phyloP scores from a whole-genome alignment of 2,888 invertebrate species.

The Platypus cylindrus region DNA sequence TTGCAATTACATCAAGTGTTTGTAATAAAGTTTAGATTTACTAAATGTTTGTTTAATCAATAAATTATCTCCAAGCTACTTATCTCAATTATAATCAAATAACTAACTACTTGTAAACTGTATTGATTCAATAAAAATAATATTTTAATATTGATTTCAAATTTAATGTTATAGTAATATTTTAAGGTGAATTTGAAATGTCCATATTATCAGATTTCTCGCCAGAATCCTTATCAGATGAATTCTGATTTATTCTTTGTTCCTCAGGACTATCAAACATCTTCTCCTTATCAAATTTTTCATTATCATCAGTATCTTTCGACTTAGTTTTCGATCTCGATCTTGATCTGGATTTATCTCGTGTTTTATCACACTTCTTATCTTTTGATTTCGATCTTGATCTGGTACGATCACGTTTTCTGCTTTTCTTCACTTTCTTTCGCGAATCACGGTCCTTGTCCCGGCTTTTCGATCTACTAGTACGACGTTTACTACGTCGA shows the following conservation, averaged over 20 bases:
- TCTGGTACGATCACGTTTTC: constrained; percentile 16
- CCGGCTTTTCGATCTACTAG: constrained; percentile 30
- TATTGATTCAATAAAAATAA: too few species aligned
- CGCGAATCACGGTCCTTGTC: constrained; percentile 20
- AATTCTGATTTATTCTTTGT: constrained; percentile 32
- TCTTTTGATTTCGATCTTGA: constrained; percentile 14
- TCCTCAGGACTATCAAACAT: constrained; percentile 34
- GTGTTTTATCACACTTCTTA: constrained; percentile 10
- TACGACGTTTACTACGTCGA: constrained; percentile 27
- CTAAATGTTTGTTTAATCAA: too few species aligned
- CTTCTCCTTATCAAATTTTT: neutral
- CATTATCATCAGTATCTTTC: constrained; percentile 10
- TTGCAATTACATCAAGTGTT: too few species aligned
- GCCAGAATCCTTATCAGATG: constrained; percentile 37
- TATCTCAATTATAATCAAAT: too few species aligned
- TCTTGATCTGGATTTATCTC: constrained; percentile 26
- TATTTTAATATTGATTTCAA: too few species aligned
- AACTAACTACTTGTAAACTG: too few species aligned
- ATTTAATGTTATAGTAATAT: neutral
- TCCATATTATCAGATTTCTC: constrained; percentile 62
- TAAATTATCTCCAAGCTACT: too few species aligned
- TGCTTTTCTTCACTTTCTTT: constrained; percentile 27
- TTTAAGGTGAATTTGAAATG: constrained; percentile 63
- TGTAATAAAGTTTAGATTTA: too few species aligned
- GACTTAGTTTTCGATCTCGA: constrained; percentile 23